Percentiles rank a stretch among this genome's conserved stretches.
phyloP scores from a whole-genome alignment of 2,888 invertebrate species.

The Chaitophorus viminalis region DNA sequence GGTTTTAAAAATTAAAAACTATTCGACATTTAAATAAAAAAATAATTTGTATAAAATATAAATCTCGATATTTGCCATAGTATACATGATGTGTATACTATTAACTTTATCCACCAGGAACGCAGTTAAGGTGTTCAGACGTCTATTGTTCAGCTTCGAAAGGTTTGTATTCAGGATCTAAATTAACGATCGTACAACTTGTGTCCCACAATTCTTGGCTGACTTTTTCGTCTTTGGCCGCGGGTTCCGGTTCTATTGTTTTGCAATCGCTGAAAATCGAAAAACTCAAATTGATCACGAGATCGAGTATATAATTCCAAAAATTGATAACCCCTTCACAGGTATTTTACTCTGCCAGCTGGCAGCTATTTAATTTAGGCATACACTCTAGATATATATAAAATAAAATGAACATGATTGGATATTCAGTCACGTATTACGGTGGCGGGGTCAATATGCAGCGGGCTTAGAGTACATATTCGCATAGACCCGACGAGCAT shows the following conservation, averaged over 20 bases:
- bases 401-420: neutral
- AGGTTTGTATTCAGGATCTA: conserved; percentile 68
- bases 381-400: no score
- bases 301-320: neutral
- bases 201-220: conserved; percentile 75
- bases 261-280: conserved; percentile 73
- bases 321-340: neutral
- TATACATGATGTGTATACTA: neutral
- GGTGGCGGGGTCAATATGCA: no score
- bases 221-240: conserved; percentile 70
- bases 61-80: no score
- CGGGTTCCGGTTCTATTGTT: conserved; percentile 69
- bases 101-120: neutral
- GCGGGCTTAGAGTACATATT: no score
- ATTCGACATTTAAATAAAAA: neutral
- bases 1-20: neutral
- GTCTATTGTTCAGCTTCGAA: conserved; percentile 22
- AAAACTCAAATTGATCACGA: neutral
- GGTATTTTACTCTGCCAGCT: neutral
- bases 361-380: neutral
- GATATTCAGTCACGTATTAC: neutral
- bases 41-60: neutral
- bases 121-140: neutral
- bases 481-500: no score
- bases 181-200: conserved; percentile 71